Evolutionary conservation across 2,797 vertebrate genomes (phyloP), one percentile per base, ranked within the genome.

Genomic region (Gallirallus australis): DNA sequence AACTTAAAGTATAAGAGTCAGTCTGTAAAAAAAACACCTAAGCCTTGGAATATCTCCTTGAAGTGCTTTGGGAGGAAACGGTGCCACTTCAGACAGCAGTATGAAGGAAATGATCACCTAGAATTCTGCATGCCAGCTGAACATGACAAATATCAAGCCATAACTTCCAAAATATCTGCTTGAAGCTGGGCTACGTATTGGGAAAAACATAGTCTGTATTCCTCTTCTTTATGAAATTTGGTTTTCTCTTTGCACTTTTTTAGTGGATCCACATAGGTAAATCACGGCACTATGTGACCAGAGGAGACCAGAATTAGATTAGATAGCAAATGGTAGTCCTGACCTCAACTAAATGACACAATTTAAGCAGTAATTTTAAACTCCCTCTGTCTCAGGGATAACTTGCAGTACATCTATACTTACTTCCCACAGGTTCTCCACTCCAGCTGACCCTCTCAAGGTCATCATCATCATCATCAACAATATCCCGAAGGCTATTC

Each of bases 381-480:
- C 5, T 17, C 3, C 13, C 12, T 65, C 24, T 59, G 52, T 81
- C 45, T 47, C 40, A 60, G 24, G 57, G 8, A 28, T 12, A 79
- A 60, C 15, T 20, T 47, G 16, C 19, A 75, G 56, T 35, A 66
- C 30, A 91, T 63, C 50, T 79, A 28, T 60, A 98, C 99, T 98
- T 98, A 99, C 99, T 99, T 94, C 99, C 99, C 59, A 99, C 98
- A 5, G 99, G 99, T 27, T 99, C 99, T 37, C 99, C 99, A 1
- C 98, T 99, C 99, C 99, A 99, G 98, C 98, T 99, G 98, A 99
- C 98, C 95, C 97, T 98, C 96, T 99, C 99, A 92, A 99, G 98
- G 13, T 99, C 99, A 0, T 99, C 99, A 1, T 99, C 99, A 8
- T 98, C 98, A 39, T 98, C 98, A 37, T 37, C 37, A 8, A 98